A percentile compares a stretch with the other conserved stretches of the same genome.
phyloP scores from a whole-genome alignment of 2,888 invertebrate genomes.

The Coleophora deauratella region DNA sequence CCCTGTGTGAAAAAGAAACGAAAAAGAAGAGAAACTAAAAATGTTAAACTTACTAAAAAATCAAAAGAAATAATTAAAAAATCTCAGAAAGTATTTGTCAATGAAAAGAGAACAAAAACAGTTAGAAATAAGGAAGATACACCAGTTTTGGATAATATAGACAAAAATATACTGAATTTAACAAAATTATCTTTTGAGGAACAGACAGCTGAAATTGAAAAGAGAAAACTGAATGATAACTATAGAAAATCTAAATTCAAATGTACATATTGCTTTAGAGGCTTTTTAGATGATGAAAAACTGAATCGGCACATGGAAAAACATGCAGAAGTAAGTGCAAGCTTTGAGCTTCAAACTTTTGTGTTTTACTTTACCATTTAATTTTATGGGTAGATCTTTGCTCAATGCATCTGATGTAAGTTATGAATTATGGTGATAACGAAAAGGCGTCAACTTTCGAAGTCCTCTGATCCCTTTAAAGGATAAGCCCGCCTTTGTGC shows the following conservation, averaged over 20 bases:
- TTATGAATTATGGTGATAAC: no score
- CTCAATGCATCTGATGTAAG: no score
- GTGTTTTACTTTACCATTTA: no score
- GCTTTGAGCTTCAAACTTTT: not conserved
- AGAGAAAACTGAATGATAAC: slow-evolving; percentile 5
- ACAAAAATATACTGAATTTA: not conserved
- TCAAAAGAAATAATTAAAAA: not conserved
- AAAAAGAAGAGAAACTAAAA: not conserved
- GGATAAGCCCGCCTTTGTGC: no score
- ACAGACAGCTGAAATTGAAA: slow-evolving; percentile 5
- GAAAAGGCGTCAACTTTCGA: no score
- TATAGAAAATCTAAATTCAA: slow-evolving; percentile 6
- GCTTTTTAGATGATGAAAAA: slow-evolving; percentile 5
- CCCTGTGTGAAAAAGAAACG: not conserved
- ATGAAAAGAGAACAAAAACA: slow-evolving; percentile 4
- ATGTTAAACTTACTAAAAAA: not conserved
- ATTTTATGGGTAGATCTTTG: no score
- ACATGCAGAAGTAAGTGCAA: slow-evolving; percentile 10
- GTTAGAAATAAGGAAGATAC: not conserved
- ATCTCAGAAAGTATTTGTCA: not conserved
- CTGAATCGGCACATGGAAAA: slow-evolving; percentile 6
- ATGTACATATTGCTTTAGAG: slow-evolving; percentile 9
- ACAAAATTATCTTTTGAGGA: slow-evolving; percentile 2
- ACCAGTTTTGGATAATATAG: not conserved
- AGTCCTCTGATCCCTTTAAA: no score